Conservation (phyloP, 2,113 vertebrate genomes). For the Pangasianodon hypophthalmus region DNA sequence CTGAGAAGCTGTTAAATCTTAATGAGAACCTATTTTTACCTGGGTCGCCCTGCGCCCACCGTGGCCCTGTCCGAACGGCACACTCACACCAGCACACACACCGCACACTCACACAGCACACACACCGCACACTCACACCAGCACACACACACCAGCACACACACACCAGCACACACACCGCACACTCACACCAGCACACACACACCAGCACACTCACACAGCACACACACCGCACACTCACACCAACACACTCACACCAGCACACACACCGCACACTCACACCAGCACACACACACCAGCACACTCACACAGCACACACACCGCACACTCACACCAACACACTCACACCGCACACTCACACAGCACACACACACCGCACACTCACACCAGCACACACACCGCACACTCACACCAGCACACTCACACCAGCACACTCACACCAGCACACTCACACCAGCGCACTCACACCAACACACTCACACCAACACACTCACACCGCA, state of each 20-base stretch:
- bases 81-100: neutral
- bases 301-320: too few species aligned
- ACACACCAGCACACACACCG: neutral
- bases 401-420: conserved; percentile 18
- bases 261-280: neutral
- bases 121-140: neutral
- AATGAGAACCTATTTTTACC: conserved; percentile 74
- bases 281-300: too few species aligned
- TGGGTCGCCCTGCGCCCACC: conserved; percentile 28
- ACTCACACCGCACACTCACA: neutral
- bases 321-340: conserved; percentile 11
- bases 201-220: neutral
- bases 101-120: conserved; percentile 7
- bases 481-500: neutral
- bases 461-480: too few species aligned
- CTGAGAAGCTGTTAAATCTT: conserved; percentile 72
- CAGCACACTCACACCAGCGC: conserved; percentile 14
- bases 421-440: neutral
- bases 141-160: too few species aligned
- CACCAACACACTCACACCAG: too few species aligned
- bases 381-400: neutral
- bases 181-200: conserved; percentile 21
- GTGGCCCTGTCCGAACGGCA: conserved; percentile 22
- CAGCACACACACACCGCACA: too few species aligned
- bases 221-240: neutral